A percentile compares a stretch with the other conserved stretches of the same genome.
These are phyloP conservation scores for Seira musarum DNA, from an alignment of 2,888 invertebrate genomes.

Conservation along the genomic window DNA sequence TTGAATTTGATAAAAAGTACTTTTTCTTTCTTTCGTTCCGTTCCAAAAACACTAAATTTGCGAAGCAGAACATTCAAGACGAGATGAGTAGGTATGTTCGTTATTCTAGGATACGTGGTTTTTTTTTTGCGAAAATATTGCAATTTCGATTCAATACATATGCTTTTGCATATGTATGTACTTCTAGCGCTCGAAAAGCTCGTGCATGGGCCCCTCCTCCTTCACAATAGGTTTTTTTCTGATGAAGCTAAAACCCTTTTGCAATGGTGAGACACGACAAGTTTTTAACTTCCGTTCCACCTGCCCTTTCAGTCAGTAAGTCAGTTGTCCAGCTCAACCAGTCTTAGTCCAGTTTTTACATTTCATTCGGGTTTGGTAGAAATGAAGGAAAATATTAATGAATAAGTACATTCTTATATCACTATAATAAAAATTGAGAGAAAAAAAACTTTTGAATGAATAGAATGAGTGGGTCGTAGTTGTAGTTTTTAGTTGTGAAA, in stretches of 20 bases:
- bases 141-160: background rate
- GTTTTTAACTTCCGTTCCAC: slow-evolving; percentile 42
- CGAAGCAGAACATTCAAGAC: slow-evolving; percentile 39
- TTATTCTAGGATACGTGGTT: background rate
- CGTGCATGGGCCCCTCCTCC: too few relatives aligned
- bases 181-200: background rate
- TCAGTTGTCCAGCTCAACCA: background rate
- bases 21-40: slow-evolving; percentile 5
- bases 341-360: background rate
- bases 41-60: slow-evolving; percentile 30
- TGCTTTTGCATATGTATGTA: background rate
- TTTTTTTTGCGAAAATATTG: background rate
- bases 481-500: slow-evolving; percentile 41
- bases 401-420: too few relatives aligned
- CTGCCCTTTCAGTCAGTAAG: slow-evolving; percentile 31
- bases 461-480: slow-evolving; percentile 49
- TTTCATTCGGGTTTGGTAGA: background rate
- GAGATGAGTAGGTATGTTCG: background rate
- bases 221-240: too few relatives aligned
- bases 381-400: background rate
- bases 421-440: too few relatives aligned
- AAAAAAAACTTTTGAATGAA: slow-evolving; percentile 44
- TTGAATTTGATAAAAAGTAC: slow-evolving; percentile 5
- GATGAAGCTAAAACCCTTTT: too few relatives aligned
- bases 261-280: too few relatives aligned